Conservation (phyloP, 2,113 vertebrate species). For the Myxocyprinus asiaticus region DNA sequence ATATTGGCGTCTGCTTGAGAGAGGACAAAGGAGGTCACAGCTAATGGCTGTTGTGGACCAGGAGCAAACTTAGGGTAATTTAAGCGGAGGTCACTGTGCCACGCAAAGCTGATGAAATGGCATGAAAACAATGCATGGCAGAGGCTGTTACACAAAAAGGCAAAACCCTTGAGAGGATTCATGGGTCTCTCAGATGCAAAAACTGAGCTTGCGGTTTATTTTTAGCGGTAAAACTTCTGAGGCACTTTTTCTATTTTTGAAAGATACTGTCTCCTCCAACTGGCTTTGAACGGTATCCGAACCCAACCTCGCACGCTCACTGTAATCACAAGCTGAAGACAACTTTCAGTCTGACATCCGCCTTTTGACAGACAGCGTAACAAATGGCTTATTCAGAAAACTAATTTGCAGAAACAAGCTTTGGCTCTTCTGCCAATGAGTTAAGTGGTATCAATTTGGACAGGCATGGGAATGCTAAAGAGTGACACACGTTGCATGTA, state of each 20-base stretch:
- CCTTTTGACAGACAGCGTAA: slow-evolving; percentile 46
- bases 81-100: not conserved
- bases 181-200: not conserved
- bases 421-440: slow-evolving; percentile 46
- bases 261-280: slow-evolving; percentile 17
- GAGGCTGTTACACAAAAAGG: slow-evolving; percentile 19
- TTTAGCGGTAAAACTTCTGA: not conserved
- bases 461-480: slow-evolving; percentile 35
- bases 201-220: not conserved
- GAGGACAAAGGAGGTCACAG: slow-evolving; percentile 14
- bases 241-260: not conserved
- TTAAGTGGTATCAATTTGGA: slow-evolving; percentile 49
- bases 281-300: not conserved
- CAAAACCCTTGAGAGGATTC: not conserved
- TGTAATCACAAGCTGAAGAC: slow-evolving; percentile 14
- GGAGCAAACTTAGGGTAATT: not conserved
- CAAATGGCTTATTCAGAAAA: slow-evolving; percentile 50
- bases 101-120: slow-evolving; percentile 32
- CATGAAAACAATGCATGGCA: slow-evolving; percentile 2
- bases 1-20: not conserved
- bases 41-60: slow-evolving; percentile 26
- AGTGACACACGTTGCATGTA: slow-evolving; percentile 38
- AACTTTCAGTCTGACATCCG: slow-evolving; percentile 36
- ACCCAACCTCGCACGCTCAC: not conserved
- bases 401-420: slow-evolving; percentile 48